Evolutionary conservation across 1,140 invertebrate species (phyloP), one percentile per base, ranked within the genome.

Genomic region (Ctenoplectra terminalis): DNA sequence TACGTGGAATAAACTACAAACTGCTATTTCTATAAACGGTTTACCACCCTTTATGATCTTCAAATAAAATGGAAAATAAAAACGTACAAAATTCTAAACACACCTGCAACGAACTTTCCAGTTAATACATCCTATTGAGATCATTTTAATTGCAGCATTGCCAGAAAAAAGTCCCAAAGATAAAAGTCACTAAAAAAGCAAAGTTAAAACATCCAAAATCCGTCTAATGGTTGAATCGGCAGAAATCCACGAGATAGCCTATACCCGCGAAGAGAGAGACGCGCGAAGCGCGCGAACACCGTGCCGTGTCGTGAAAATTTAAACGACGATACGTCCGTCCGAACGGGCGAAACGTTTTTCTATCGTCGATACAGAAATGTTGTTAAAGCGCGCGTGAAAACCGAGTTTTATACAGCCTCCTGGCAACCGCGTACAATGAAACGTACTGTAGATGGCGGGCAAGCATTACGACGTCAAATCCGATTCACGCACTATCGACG

Each of bases 401-500:
- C 17, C 20, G 54, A 60, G 29, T 60, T 61, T 60, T 43, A n/a
- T 56, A 29, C 63, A 29, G 29, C n/a, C 29, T 80, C 73, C 78
- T 54, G 71, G 75, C 71, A 60, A 74, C 61, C 74, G 69, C 81
- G n/a, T 31, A 61, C 74, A 70, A 70, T 78, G 80, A 71, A 82
- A 37, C 58, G 73, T 34, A 31, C 67, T 50, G 72, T 77, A 77
- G 72, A 15, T 54, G 61, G 40, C n/a, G 17, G 48, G 74, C 50
- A 46, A 61, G 64, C 70, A 64, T 81, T 63, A 54, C 79, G 72
- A 67, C 73, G 69, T 63, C 71, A 82, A 79, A 75, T 85, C 84
- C 81, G 63, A 83, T 83, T 84, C 83, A 84, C 85, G 79, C 79
- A 83, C 87, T 88, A 88, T 86, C 87, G 87, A 81, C 60, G 84